Evolutionary conservation across 2,888 invertebrate species (phyloP).

Genomic region (Cristatella mucedo): DNA sequence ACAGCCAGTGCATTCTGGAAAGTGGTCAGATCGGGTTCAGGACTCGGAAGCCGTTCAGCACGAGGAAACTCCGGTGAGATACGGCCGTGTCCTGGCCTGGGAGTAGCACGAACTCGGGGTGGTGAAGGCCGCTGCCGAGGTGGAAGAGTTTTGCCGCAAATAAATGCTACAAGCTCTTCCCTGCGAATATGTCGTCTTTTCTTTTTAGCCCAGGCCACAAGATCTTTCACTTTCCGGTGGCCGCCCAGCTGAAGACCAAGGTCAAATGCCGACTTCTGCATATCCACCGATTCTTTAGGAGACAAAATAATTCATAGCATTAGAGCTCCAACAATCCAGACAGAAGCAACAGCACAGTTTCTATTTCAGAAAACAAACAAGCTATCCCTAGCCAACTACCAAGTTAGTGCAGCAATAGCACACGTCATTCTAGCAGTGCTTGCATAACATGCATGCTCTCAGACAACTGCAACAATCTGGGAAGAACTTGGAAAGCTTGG

Average conservation of each 20-base stretch:
- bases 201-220: slow-evolving; percentile 59
- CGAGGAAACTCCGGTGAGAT: slow-evolving; percentile 18
- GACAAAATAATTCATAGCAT: not conserved
- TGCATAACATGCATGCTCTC: too few relatives aligned
- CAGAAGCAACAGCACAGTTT: too few relatives aligned
- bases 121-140: slow-evolving; percentile 29
- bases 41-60: slow-evolving; percentile 9
- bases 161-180: slow-evolving; percentile 59
- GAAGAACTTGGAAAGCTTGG: too few relatives aligned
- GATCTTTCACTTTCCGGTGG: slow-evolving; percentile 56
- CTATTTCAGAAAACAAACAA: too few relatives aligned
- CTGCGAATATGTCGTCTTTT: slow-evolving; percentile 49
- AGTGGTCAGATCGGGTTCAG: slow-evolving; percentile 51
- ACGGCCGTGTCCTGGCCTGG: slow-evolving; percentile 15
- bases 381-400: too few relatives aligned
- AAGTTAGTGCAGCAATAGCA: too few relatives aligned
- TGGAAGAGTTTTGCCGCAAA: slow-evolving; percentile 50
- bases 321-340: too few relatives aligned
- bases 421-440: too few relatives aligned
- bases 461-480: too few relatives aligned
- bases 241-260: slow-evolving; percentile 55
- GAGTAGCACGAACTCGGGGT: slow-evolving; percentile 4
- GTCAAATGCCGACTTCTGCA: slow-evolving; percentile 52
- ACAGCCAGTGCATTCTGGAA: slow-evolving; percentile 58
- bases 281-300: slow-evolving; percentile 53